Base-by-base conservation (phyloP, 2,797 vertebrate genomes). In the Dipus sagitta region DNA sequence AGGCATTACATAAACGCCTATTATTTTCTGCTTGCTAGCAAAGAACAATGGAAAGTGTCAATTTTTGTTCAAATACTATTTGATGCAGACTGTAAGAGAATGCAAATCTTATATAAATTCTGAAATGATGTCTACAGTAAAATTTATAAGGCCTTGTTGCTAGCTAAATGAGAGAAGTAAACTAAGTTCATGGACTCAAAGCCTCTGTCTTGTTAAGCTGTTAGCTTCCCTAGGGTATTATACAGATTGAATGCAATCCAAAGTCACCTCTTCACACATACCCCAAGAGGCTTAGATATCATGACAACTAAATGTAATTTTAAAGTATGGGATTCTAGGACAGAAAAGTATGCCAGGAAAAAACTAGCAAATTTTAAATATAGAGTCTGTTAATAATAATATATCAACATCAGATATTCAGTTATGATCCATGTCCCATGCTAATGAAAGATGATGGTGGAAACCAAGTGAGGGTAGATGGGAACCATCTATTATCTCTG, bases 361-460 rank as follows among this genome's bases (percentile, higher is more conserved):
- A 72, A 80, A 6, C 21, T 3, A n/a, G 15, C 11, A 30, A 72
- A 10, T 47, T 18, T 20, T 15, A 2, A 88, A 71, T 42, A 12
- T 21, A 9, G 34, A 17, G 20, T 38, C 7, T 13, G 1, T n/a
- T 60, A 60, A 42, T 0, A 60, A 32, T 71, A 58, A 9, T 2
- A 2, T 7, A 18, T 15, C 8, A 12, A 38, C 42, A 12, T n/a
- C 15, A 18, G n/a, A 13, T 78, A 26, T 8, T 28, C 38, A 11
- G 13, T 4, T 42, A 5, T 1, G 14, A 42, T 14, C 13, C 4
- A 12, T 3, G 15, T 4, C 4, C 3, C 32, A 2, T 0, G 1
- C n/a, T 23, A 6, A 67, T 13, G 28, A 8, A n/a, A 2, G 7
- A 1, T 38, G 62, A 11, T 67, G 20, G 2, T 4, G 3, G 13